These are phyloP conservation scores for Euura saliciscinereae DNA, from an alignment of 1,140 invertebrate species.

Conservation along the genomic window DNA sequence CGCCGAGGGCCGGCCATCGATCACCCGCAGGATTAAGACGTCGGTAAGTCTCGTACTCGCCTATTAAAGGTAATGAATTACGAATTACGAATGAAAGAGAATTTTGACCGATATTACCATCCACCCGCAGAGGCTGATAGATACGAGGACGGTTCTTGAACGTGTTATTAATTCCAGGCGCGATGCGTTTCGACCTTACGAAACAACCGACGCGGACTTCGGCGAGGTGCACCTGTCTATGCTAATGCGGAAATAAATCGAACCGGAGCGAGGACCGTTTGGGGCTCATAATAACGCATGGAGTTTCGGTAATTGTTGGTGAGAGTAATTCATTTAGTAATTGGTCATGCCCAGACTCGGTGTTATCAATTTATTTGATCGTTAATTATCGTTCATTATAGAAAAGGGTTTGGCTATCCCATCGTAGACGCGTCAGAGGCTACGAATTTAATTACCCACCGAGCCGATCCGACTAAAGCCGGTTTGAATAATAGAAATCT, in stretches of 20 bases:
- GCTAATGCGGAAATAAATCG: slow-evolving; percentile 7
- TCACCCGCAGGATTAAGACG: not conserved
- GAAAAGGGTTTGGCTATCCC: not conserved
- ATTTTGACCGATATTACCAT: no score
- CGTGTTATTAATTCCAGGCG: not conserved
- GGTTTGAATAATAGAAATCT: no score
- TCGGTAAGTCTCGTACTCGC: not conserved
- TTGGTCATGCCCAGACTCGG: not conserved
- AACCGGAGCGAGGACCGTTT: not conserved
- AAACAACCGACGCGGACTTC: not conserved
- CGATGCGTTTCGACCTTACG: not conserved
- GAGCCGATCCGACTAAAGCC: no score
- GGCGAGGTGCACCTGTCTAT: slow-evolving; percentile 1
- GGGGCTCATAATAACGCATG: not conserved
- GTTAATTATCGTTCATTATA: not conserved
- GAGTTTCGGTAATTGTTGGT: not conserved
- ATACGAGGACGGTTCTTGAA: not conserved
- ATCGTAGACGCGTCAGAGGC: no score
- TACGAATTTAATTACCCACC: not conserved
- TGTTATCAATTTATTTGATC: not conserved
- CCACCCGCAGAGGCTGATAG: not conserved
- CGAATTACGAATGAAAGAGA: not conserved
- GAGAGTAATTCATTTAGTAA: slow-evolving; percentile 4
- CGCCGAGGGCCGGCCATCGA: not conserved
- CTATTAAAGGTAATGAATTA: not conserved